Percentiles rank a stretch among this genome's conserved stretches.
These are phyloP conservation scores for Lytechinus variegatus DNA, from an alignment of 35 echinoderm and acorn worm genomes.

Conservation along the genomic window DNA sequence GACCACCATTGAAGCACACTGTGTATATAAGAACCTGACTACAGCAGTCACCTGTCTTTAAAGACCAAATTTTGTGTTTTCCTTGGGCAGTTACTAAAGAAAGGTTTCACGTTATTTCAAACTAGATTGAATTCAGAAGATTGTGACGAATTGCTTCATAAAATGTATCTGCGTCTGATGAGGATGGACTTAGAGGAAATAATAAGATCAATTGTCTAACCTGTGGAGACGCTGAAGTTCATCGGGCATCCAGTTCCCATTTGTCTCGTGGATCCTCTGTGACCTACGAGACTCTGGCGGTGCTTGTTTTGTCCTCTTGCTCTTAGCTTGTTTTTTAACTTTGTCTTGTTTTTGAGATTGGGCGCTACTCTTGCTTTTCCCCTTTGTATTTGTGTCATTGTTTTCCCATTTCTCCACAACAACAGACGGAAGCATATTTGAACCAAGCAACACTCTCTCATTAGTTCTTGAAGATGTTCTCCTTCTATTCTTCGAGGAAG, in stretches of 20 bases:
- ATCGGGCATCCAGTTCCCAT: not conserved
- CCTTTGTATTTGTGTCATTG: not conserved
- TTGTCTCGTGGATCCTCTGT: not conserved
- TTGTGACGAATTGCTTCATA: too few species aligned
- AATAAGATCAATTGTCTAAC: not conserved
- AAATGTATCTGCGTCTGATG: too few species aligned
- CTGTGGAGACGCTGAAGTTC: not conserved
- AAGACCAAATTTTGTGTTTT: too few species aligned
- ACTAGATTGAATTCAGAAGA: too few species aligned
- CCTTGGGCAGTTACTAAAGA: too few species aligned
- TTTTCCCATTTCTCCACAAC: not conserved
- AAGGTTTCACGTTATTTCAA: too few species aligned
- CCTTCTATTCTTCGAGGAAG: not conserved
- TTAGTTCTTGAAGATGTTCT: not conserved
- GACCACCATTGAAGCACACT: too few species aligned
- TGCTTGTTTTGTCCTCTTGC: not conserved
- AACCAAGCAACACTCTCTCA: conserved; percentile 5
- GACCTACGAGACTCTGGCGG: not conserved
- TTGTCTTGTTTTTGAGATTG: not conserved
- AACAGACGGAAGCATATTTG: conserved; percentile 30
- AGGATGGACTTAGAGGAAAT: too few species aligned
- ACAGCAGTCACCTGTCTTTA: too few species aligned
- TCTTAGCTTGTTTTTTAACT: not conserved
- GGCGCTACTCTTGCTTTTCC: not conserved
- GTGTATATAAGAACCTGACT: too few species aligned